A percentile compares a stretch with the other conserved stretches of the same genome.
phyloP scores from a whole-genome alignment of 1,140 invertebrate species.

The Stegodyphus mimosarum region DNA sequence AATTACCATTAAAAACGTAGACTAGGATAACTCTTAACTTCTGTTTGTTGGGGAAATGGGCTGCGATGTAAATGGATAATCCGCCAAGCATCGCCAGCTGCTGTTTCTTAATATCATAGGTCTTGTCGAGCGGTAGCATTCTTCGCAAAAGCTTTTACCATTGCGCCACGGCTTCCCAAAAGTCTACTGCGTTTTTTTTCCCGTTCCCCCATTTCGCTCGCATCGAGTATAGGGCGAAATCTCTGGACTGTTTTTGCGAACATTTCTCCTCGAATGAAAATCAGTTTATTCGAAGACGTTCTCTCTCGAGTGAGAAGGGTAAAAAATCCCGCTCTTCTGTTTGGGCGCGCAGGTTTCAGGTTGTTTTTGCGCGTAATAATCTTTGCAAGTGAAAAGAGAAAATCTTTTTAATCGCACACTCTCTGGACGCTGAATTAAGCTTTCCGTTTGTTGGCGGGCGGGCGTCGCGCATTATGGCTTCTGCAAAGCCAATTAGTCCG shows the following conservation, averaged over 20 bases:
- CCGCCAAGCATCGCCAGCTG: conserved; percentile 8
- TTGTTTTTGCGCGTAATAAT: conserved; percentile 54
- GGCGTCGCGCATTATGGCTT: conserved; percentile 14
- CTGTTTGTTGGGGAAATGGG: conserved; percentile 8
- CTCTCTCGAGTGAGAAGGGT: background rate
- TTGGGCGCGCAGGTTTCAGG: background rate
- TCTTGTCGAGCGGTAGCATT: background rate
- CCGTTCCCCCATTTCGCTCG: too few species aligned
- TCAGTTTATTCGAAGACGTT: conserved; percentile 44
- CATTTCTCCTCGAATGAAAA: conserved; percentile 56
- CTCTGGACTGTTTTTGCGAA: conserved; percentile 15
- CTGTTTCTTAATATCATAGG: conserved; percentile 26
- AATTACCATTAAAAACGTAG: too few species aligned
- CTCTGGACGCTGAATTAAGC: conserved; percentile 16
- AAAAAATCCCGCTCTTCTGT: background rate
- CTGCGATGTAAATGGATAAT: background rate
- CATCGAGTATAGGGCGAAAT: too few species aligned
- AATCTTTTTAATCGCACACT: conserved; percentile 58
- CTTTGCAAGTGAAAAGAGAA: conserved; percentile 39
- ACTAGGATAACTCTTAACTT: too few species aligned
- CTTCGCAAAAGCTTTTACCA: conserved; percentile 45
- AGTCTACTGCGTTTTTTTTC: too few species aligned
- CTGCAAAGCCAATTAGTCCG: conserved; percentile 54
- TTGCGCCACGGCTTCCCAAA: background rate
- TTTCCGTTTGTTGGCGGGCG: conserved; percentile 18